Evolutionary conservation across 2,797 vertebrate species (phyloP).

Genomic region (Enteromius argenteus): DNA sequence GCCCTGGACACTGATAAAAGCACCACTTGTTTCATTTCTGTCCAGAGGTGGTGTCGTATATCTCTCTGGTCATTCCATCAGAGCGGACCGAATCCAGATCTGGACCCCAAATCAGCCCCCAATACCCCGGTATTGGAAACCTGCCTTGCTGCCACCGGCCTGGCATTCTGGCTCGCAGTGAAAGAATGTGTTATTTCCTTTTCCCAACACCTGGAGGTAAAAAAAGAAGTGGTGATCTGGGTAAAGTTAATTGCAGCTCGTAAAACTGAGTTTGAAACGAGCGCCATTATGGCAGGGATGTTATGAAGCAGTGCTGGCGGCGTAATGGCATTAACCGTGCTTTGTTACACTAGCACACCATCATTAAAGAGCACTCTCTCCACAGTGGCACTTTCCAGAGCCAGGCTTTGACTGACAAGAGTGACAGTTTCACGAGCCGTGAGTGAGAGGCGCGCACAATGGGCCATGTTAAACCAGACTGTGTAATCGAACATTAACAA

Average conservation of each 20-base stretch:
- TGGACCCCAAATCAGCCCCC: not conserved
- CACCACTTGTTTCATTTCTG: slow-evolving; percentile 22
- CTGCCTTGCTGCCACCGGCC: not conserved
- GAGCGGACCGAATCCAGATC: not conserved
- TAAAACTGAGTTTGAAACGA: slow-evolving; percentile 50
- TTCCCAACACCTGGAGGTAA: slow-evolving; percentile 22
- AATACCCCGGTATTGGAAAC: not conserved
- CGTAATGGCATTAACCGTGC: slow-evolving; percentile 55
- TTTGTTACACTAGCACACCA: slow-evolving; percentile 52
- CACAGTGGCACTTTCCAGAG: slow-evolving; percentile 26
- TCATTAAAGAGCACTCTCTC: slow-evolving; percentile 55
- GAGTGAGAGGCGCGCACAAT: slow-evolving; percentile 39
- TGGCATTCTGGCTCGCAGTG: not conserved
- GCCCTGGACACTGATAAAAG: slow-evolving; percentile 24
- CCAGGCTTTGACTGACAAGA: slow-evolving; percentile 37
- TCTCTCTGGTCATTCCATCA: slow-evolving; percentile 9
- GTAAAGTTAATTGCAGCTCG: slow-evolving; percentile 54
- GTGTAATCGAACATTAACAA: slow-evolving; percentile 41
- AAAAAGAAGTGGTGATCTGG: slow-evolving; percentile 25
- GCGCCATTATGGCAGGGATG: slow-evolving; percentile 37
- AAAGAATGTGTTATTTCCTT: slow-evolving; percentile 38
- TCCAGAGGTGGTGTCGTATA: slow-evolving; percentile 1
- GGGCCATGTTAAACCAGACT: slow-evolving; percentile 42
- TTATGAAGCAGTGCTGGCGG: slow-evolving; percentile 34
- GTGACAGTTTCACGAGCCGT: slow-evolving; percentile 54